phyloP scores from a whole-genome alignment of 92 coral and sea anemone genomes.

The Porites evermanni region DNA sequence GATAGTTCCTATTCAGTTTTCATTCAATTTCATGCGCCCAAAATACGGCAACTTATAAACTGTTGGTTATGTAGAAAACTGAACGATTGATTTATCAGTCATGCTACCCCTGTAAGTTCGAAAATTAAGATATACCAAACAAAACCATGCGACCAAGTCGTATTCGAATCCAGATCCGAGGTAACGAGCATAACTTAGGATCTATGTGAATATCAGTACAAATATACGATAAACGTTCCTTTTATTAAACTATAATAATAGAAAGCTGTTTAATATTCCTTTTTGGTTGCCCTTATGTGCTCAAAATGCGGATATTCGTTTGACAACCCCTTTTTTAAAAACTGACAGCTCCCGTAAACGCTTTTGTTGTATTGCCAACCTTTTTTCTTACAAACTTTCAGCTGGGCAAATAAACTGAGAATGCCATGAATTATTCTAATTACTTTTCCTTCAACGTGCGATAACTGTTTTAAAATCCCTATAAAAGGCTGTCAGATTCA shows the following conservation, averaged over 20 bases:
- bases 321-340: not conserved
- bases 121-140: not conserved
- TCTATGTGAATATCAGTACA: not conserved
- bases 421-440: constrained; percentile 23
- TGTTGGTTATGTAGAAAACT: too few species aligned
- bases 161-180: not conserved
- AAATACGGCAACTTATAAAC: not conserved
- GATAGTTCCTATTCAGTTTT: too few species aligned
- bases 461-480: constrained; percentile 28
- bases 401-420: constrained; percentile 31
- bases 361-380: not conserved
- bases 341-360: constrained; percentile 25
- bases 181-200: not conserved
- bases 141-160: not conserved
- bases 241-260: too few species aligned
- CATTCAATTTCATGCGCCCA: not conserved
- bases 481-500: not conserved
- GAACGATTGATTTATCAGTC: too few species aligned
- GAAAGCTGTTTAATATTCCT: too few species aligned
- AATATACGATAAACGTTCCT: too few species aligned
- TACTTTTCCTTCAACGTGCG: not conserved
- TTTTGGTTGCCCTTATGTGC: not conserved
- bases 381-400: constrained; percentile 22
- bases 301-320: not conserved
- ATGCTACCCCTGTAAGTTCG: not conserved